These are phyloP conservation scores for Pimephales promelas DNA, from an alignment of 2,113 vertebrate genomes.

Conservation along the genomic window DNA sequence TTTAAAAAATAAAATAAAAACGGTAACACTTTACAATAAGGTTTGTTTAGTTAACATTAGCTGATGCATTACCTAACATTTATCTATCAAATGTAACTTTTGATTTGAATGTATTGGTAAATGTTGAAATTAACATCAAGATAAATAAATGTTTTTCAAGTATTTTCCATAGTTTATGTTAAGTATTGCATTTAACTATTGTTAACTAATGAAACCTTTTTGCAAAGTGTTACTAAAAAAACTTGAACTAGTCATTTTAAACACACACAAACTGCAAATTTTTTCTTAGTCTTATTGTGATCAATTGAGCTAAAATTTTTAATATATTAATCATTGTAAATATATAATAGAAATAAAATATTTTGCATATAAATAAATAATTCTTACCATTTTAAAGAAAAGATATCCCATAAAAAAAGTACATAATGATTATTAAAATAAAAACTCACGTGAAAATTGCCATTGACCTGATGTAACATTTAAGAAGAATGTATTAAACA, in stretches of 20 bases:
- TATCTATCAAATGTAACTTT: neutral
- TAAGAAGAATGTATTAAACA: neutral
- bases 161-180: neutral
- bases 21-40: neutral
- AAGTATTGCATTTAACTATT: neutral
- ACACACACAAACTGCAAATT: neutral
- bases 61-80: neutral
- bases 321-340: too few relatives aligned
- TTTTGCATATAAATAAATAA: too few relatives aligned
- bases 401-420: too few relatives aligned
- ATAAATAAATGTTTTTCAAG: too few relatives aligned
- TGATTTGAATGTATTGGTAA: neutral
- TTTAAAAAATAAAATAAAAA: neutral
- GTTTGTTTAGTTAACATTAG: too few relatives aligned
- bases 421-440: too few relatives aligned
- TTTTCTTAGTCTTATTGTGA: neutral
- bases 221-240: neutral
- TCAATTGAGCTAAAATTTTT: neutral
- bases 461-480: neutral
- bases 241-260: too few relatives aligned
- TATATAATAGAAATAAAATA: too few relatives aligned
- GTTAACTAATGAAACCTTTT: neutral
- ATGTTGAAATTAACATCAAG: neutral
- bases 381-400: too few relatives aligned
- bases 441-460: too few relatives aligned